Conservation (phyloP, 2,113 vertebrate genomes). For the Corythornis madagascariensis region DNA sequence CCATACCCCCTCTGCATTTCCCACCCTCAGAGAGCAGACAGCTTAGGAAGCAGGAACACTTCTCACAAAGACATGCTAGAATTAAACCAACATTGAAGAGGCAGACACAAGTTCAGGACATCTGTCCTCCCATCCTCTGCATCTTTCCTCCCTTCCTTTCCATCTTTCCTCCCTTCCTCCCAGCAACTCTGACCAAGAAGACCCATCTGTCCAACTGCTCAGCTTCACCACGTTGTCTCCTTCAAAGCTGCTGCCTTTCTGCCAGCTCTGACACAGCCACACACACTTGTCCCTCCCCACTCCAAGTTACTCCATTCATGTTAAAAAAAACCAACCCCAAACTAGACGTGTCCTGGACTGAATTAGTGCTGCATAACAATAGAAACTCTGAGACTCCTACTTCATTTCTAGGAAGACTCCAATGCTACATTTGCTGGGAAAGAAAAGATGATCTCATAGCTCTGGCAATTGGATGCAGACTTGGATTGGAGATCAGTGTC, state of each 20-base stretch:
- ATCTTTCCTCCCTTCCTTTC: background rate
- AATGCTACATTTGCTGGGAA: background rate
- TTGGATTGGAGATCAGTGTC: background rate
- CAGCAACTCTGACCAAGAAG: background rate
- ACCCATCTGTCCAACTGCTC: background rate
- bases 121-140: background rate
- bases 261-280: background rate
- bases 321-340: background rate
- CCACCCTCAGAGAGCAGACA: background rate
- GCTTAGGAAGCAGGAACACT: background rate
- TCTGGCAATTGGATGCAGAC: background rate
- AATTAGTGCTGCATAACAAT: background rate
- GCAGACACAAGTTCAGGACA: background rate
- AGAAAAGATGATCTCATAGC: constrained; percentile 8
- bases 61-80: background rate
- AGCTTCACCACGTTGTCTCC: background rate
- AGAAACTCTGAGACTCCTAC: background rate
- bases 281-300: background rate
- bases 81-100: background rate
- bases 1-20: background rate
- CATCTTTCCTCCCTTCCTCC: background rate
- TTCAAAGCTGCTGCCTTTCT: background rate
- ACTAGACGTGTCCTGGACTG: background rate
- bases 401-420: constrained; percentile 6
- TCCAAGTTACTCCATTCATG: background rate